phyloP scores from a whole-genome alignment of 1,140 invertebrate genomes.

The Metopolophium dirhodum region DNA sequence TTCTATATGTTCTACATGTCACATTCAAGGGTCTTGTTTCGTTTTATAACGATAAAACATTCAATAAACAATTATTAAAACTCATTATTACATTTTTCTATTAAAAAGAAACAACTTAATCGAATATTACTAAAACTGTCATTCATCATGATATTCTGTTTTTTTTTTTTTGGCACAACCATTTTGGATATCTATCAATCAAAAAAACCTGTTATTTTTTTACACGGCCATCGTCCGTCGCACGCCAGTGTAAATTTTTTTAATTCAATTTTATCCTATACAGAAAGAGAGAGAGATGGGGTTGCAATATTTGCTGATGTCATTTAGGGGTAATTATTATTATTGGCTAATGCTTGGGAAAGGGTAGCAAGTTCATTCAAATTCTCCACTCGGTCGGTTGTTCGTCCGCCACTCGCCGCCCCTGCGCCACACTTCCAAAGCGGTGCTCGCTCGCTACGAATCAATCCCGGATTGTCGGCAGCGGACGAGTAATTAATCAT shows the following conservation, averaged over 20 bases:
- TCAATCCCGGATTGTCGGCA: constrained; percentile 50
- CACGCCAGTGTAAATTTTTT: constrained; percentile 41
- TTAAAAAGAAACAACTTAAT: constrained; percentile 52
- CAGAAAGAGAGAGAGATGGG: constrained; percentile 45
- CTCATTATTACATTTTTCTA: constrained; percentile 27
- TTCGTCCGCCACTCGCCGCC: not conserved
- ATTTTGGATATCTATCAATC: constrained; percentile 57
- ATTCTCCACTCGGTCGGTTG: constrained; percentile 55
- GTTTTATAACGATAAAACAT: constrained; percentile 18
- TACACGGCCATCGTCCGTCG: constrained; percentile 43
- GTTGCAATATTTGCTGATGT: constrained; percentile 57
- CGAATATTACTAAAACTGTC: constrained; percentile 57
- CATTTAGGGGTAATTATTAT: constrained; percentile 57
- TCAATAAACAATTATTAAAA: constrained; percentile 36
- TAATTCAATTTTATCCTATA: constrained; percentile 52
- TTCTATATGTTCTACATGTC: not conserved
- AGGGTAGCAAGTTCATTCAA: constrained; percentile 57
- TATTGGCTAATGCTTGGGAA: constrained; percentile 57
- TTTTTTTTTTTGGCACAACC: constrained; percentile 44
- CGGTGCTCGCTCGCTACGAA: constrained; percentile 37
- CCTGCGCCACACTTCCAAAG: not conserved
- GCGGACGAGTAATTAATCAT: constrained; percentile 57
- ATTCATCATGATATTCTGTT: constrained; percentile 55
- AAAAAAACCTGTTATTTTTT: constrained; percentile 56
- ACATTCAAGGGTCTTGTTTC: not conserved